Evolutionary conservation across 2,113 vertebrate species (phyloP).

Genomic region (Murina feae): DNA sequence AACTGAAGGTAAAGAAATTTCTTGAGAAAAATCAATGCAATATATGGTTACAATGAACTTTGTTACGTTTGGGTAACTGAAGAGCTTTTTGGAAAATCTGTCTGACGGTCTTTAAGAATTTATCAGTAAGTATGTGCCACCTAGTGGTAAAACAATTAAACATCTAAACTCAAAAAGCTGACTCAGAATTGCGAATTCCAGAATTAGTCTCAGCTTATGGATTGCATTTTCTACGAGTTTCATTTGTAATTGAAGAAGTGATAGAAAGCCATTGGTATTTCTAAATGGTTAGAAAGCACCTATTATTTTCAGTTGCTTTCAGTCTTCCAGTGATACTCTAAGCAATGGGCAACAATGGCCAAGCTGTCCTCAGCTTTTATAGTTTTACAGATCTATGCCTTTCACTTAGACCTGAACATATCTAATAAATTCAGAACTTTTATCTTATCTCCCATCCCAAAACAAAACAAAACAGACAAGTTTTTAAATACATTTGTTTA

Average conservation of each 20-base stretch:
- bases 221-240: not conserved
- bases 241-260: not conserved
- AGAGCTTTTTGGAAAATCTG: not conserved
- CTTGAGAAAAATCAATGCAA: not conserved
- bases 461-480: not conserved
- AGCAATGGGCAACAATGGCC: not conserved
- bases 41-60: not conserved
- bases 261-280: too few relatives aligned
- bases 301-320: not conserved
- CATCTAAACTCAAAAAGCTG: not conserved
- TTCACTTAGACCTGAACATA: not conserved
- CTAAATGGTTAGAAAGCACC: not conserved
- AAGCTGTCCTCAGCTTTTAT: not conserved
- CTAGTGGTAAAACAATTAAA: slow-evolving; percentile 67
- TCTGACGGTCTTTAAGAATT: not conserved
- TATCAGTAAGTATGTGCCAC: slow-evolving; percentile 71
- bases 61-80: not conserved
- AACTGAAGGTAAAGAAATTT: not conserved
- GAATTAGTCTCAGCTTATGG: not conserved
- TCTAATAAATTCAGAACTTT: slow-evolving; percentile 24
- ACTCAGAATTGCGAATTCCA: not conserved
- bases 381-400: not conserved
- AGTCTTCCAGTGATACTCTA: not conserved
- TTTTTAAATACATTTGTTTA: not conserved
- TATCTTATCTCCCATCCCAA: not conserved